Evolutionary conservation across 2,888 invertebrate species (phyloP).

Genomic region (Unio pictorum): DNA sequence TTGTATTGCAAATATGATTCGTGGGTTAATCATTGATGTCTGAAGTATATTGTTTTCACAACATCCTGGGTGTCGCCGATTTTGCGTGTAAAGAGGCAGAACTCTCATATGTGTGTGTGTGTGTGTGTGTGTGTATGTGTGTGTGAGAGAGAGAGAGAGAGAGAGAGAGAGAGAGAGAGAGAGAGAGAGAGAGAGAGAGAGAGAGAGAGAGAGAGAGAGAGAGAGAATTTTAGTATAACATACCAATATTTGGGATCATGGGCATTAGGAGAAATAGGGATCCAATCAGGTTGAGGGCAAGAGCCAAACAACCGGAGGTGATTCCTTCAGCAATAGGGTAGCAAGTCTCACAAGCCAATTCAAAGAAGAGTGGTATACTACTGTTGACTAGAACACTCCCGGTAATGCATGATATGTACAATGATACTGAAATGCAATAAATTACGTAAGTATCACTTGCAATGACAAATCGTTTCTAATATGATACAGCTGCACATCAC

Average conservation of each 20-base stretch:
- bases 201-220: too few relatives aligned
- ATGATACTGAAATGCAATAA: constrained; percentile 27
- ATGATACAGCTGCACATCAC: too few relatives aligned
- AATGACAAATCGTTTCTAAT: too few relatives aligned
- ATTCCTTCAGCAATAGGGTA: constrained; percentile 55
- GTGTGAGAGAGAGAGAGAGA: background rate
- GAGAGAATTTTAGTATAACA: too few relatives aligned
- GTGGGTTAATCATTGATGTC: too few relatives aligned
- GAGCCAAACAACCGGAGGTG: constrained; percentile 41
- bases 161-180: too few relatives aligned
- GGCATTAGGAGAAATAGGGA: constrained; percentile 34
- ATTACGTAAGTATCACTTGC: background rate
- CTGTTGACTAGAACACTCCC: constrained; percentile 34
- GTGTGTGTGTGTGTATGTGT: background rate
- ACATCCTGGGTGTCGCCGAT: too few relatives aligned
- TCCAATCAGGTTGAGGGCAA: constrained; percentile 38
- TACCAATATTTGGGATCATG: constrained; percentile 37
- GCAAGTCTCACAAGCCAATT: constrained; percentile 51
- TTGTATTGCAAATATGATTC: too few relatives aligned
- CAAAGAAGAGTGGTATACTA: constrained; percentile 49
- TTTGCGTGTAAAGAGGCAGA: too few relatives aligned
- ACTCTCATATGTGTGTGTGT: background rate
- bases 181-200: too few relatives aligned
- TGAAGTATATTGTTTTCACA: too few relatives aligned
- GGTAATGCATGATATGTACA: constrained; percentile 38